phyloP scores from a whole-genome alignment of 2,888 invertebrate species.

The Chymomyza amoena region DNA sequence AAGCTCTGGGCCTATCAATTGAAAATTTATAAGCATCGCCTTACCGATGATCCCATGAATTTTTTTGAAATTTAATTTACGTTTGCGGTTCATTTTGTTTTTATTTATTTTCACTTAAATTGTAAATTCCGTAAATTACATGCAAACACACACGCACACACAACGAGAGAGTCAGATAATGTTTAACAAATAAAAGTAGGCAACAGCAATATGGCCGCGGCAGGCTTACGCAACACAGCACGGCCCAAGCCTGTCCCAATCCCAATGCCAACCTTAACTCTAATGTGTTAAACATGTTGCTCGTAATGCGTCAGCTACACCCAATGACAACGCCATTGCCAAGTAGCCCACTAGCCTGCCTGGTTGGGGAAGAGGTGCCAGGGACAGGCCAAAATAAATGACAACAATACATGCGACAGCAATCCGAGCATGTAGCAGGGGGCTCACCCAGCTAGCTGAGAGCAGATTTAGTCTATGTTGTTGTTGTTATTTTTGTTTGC shows the following conservation, averaged over 20 bases:
- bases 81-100: constrained; percentile 42
- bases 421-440: background rate
- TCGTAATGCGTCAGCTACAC: constrained; percentile 62
- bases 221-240: background rate
- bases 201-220: constrained; percentile 16
- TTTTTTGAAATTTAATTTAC: constrained; percentile 49
- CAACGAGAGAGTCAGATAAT: constrained; percentile 8
- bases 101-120: constrained; percentile 62
- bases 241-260: background rate
- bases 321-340: constrained; percentile 40
- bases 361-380: constrained; percentile 18
- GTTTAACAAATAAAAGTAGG: constrained; percentile 44
- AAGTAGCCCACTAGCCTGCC: constrained; percentile 22
- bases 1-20: constrained; percentile 48
- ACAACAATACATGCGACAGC: constrained; percentile 52
- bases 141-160: background rate
- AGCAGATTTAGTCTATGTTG: background rate
- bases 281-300: constrained; percentile 66
- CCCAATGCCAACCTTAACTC: constrained; percentile 12
- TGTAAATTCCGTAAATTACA: constrained; percentile 40
- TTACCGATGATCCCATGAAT: background rate
- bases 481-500: background rate
- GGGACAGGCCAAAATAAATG: constrained; percentile 51
- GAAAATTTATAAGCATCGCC: constrained; percentile 51
- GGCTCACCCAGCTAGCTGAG: background rate